phyloP scores from a whole-genome alignment of 2,113 vertebrate species.

The Sminthopsis crassicaudata region DNA sequence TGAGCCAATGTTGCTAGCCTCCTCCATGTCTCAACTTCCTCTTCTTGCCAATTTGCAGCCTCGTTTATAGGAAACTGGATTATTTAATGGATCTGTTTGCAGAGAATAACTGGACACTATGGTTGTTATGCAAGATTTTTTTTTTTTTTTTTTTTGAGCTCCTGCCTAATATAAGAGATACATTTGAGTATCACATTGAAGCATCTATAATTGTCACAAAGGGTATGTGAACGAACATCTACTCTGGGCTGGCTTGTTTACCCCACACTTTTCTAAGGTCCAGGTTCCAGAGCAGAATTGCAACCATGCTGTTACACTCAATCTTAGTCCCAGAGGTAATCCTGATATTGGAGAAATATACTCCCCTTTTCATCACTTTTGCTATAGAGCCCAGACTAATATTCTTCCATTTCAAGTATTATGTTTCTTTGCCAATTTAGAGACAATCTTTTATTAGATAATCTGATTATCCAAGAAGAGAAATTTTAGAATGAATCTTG shows the following conservation, averaged over 20 bases:
- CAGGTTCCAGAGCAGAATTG: not conserved
- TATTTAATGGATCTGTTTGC: too few species aligned
- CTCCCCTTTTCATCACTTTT: not conserved
- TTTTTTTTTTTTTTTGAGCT: too few species aligned
- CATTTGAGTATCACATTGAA: not conserved
- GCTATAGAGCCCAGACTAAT: not conserved
- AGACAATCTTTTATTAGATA: too few species aligned
- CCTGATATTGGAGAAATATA: not conserved
- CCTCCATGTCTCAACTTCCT: not conserved
- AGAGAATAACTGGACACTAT: not conserved
- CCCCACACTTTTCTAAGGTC: not conserved
- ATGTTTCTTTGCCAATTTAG: too few species aligned
- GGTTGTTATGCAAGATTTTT: not conserved
- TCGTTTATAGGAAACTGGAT: not conserved
- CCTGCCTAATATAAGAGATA: too few species aligned
- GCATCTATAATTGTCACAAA: not conserved
- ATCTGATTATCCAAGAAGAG: too few species aligned
- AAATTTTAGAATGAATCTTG: not conserved
- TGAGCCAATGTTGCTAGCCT: not conserved
- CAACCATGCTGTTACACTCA: not conserved
- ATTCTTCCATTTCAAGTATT: not conserved
- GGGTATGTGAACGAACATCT: not conserved
- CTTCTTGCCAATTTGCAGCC: not conserved
- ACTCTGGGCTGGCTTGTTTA: not conserved
- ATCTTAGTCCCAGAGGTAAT: not conserved